phyloP scores from a whole-genome alignment of 2,113 vertebrate genomes.

The Cochlearius cochlearius region DNA sequence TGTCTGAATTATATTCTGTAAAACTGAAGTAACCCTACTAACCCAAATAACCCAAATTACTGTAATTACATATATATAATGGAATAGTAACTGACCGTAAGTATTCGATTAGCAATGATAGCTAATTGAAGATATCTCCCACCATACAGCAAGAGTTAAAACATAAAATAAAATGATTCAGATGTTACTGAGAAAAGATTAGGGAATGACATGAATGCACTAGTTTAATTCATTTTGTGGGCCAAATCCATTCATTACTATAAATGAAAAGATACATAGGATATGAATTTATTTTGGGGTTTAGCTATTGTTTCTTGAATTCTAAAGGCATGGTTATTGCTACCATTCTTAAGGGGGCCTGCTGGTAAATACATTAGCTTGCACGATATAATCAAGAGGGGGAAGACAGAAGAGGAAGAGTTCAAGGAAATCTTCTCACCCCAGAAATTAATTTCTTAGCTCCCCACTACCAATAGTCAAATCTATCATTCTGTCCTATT shows the following conservation, averaged over 20 bases:
- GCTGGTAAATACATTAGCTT: not conserved
- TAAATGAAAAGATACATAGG: not conserved
- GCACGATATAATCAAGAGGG: rapidly evolving
- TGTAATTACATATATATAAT: not conserved
- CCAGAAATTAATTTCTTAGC: not conserved
- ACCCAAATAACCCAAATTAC: not conserved
- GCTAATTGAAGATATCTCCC: not conserved
- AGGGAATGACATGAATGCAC: not conserved
- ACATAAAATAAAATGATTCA: not conserved
- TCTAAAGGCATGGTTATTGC: not conserved
- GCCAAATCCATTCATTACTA: not conserved
- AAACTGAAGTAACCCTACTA: not conserved
- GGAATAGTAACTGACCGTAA: not conserved
- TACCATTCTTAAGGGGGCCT: not conserved
- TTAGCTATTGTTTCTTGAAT: not conserved
- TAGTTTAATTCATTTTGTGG: not conserved
- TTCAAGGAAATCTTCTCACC: not conserved
- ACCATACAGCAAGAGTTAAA: not conserved
- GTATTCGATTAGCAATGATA: not conserved
- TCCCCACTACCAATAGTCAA: not conserved
- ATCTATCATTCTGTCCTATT: not conserved
- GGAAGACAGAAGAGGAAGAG: not conserved
- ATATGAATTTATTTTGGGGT: not conserved
- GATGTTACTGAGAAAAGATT: not conserved
- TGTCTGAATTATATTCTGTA: not conserved